Evolutionary conservation across 2,797 vertebrate species (phyloP).

Genomic region (Rhabdomys pumilio): DNA sequence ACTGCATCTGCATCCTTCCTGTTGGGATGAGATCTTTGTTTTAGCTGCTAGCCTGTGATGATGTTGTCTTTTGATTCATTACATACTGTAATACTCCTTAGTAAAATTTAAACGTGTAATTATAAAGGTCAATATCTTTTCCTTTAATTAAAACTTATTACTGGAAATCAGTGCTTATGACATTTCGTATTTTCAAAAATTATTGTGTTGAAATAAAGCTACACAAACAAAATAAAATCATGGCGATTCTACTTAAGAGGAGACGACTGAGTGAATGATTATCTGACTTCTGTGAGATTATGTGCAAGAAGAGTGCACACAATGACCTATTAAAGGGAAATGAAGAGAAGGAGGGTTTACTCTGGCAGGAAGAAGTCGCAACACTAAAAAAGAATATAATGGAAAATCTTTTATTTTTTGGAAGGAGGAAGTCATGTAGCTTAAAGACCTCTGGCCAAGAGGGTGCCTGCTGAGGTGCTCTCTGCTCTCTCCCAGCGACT

Average conservation of each 20-base stretch:
- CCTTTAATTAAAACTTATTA: conserved; percentile 42
- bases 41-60: conserved; percentile 20
- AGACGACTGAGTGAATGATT: background rate
- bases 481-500: background rate
- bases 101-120: conserved; percentile 54
- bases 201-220: conserved; percentile 58
- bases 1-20: background rate
- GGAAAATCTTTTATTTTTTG: conserved; percentile 7
- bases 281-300: conserved; percentile 32
- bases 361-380: conserved; percentile 52
- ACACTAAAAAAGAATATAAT: background rate
- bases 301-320: background rate
- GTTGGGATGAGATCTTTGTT: conserved; percentile 57
- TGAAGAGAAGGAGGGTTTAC: background rate
- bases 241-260: background rate
- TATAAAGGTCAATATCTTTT: conserved; percentile 7
- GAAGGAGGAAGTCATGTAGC: background rate
- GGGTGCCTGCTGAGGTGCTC: background rate
- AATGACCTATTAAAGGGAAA: conserved; percentile 27
- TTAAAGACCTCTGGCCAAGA: background rate
- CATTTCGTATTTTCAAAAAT: conserved; percentile 57
- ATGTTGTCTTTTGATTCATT: conserved; percentile 19
- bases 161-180: background rate
- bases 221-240: conserved; percentile 50
- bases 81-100: conserved; percentile 16